Conservation (phyloP, 2,888 invertebrate genomes). For the Operophtera brumata region DNA sequence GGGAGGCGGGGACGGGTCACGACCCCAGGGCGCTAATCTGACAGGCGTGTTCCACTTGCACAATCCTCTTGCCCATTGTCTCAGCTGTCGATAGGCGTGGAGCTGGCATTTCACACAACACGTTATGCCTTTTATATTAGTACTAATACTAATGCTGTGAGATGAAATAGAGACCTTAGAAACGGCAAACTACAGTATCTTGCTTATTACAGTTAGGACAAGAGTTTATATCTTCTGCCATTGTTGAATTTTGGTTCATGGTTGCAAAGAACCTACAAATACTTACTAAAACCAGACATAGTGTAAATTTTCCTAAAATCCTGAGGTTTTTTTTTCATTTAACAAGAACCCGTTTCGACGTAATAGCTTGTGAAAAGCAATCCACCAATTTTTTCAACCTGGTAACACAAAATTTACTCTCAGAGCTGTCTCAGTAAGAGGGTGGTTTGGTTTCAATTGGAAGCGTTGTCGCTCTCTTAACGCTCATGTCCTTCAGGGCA, state of each 20-base stretch:
- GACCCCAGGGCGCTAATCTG: slow-evolving; percentile 46
- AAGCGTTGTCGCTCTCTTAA: slow-evolving; percentile 16
- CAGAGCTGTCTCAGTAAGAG: slow-evolving; percentile 26
- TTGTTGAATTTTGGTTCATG: too few species aligned
- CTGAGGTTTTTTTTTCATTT: too few species aligned
- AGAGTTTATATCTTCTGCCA: too few species aligned
- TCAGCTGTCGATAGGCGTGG: slow-evolving; percentile 18
- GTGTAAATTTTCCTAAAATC: too few species aligned
- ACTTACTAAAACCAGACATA: too few species aligned
- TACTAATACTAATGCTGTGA: background rate
- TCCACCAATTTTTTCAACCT: slow-evolving; percentile 17
- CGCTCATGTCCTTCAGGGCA: slow-evolving; percentile 26
- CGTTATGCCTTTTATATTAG: background rate
- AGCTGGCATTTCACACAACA: slow-evolving; percentile 1
- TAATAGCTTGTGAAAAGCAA: background rate
- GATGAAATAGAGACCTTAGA: background rate
- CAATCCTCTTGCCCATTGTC: slow-evolving; percentile 38
- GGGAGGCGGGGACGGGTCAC: slow-evolving; percentile 47
- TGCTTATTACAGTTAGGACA: too few species aligned
- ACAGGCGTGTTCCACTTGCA: slow-evolving; percentile 40
- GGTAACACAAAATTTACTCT: slow-evolving; percentile 29
- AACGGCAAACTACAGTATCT: too few species aligned
- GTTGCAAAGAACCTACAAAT: too few species aligned
- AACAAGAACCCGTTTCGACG: background rate
- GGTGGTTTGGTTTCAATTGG: slow-evolving; percentile 6